Conservation (phyloP, 2,797 vertebrate genomes). For the Characodon lateralis region DNA sequence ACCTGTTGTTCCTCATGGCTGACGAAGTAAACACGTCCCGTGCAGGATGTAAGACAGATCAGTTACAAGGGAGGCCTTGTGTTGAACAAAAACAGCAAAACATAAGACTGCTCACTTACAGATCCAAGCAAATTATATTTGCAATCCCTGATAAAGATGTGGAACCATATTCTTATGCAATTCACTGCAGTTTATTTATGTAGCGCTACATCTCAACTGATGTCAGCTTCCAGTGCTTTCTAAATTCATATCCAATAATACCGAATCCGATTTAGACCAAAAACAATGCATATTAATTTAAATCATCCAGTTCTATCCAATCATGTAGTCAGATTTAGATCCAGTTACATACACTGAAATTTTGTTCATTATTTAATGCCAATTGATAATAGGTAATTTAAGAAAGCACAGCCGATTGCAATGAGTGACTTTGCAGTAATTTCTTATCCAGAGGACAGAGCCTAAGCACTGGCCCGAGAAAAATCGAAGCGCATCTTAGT, state of each 20-base stretch:
- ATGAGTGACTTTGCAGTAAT: neutral
- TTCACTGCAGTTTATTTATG: neutral
- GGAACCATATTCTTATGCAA: neutral
- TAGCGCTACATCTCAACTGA: neutral
- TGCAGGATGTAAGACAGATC: conserved; percentile 23
- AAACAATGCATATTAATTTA: neutral
- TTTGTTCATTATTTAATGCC: neutral
- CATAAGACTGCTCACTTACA: neutral
- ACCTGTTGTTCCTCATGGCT: conserved; percentile 57
- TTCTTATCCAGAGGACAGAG: neutral
- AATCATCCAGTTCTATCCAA: neutral
- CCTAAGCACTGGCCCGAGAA: no score
- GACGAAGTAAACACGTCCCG: conserved; percentile 59
- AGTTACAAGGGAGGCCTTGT: neutral
- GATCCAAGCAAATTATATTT: neutral
- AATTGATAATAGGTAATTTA: neutral
- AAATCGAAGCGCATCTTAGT: neutral
- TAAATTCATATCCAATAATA: neutral
- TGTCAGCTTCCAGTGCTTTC: neutral
- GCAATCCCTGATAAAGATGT: neutral
- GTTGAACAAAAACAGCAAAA: neutral
- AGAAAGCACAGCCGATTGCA: neutral
- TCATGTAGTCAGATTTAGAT: neutral
- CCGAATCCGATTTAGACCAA: neutral
- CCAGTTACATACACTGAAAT: neutral